phyloP scores from a whole-genome alignment of 2,113 vertebrate species.

The Phoxinus phoxinus region DNA sequence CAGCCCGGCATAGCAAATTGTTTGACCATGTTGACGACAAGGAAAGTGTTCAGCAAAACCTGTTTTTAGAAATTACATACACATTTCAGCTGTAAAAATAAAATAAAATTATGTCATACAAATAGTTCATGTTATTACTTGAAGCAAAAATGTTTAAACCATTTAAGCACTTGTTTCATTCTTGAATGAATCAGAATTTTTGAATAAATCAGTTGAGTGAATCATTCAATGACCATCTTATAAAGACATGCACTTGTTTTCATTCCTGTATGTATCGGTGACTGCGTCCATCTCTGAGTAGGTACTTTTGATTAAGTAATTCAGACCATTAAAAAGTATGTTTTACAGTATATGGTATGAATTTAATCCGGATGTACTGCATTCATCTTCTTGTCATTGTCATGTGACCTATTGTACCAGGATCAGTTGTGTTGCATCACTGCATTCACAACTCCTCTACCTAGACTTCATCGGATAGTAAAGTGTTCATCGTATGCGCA shows the following conservation, averaged over 20 bases:
- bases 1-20: no score
- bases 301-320: neutral
- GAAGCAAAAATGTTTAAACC: neutral
- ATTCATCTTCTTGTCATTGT: neutral
- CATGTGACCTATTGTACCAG: neutral
- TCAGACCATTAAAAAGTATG: no score
- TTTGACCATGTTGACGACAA: no score
- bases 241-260: neutral
- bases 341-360: neutral
- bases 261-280: neutral
- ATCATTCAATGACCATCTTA: neutral
- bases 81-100: neutral
- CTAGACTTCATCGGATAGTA: neutral
- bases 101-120: neutral
- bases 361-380: neutral
- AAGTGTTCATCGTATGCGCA: neutral
- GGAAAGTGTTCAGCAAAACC: neutral
- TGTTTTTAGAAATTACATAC: neutral
- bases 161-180: neutral
- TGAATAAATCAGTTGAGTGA: neutral
- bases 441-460: neutral
- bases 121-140: neutral
- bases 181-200: neutral
- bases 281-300: neutral
- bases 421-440: neutral